phyloP scores from a whole-genome alignment of 2,888 invertebrate genomes.

The Flexamia atlantica region DNA sequence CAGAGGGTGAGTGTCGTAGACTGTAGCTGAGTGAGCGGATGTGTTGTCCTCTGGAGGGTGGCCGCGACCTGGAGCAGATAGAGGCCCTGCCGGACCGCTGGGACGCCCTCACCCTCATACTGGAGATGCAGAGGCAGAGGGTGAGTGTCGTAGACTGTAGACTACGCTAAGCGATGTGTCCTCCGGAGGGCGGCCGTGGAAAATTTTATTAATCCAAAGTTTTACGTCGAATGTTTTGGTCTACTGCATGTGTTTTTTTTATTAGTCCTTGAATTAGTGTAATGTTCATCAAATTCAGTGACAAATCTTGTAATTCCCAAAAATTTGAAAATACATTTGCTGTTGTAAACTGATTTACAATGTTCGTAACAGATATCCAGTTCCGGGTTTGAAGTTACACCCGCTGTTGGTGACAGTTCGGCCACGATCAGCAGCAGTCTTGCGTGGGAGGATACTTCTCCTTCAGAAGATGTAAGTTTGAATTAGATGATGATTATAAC shows the following conservation, averaged over 20 bases:
- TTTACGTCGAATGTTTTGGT: no score
- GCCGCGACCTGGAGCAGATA: constrained; percentile 73
- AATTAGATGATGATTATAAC: no score
- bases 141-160: constrained; percentile 75
- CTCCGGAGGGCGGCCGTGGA: no score
- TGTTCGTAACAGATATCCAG: constrained; percentile 77
- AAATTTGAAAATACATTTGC: no score
- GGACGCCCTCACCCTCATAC: constrained; percentile 85
- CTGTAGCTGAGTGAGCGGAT: constrained; percentile 78
- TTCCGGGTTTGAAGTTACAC: constrained; percentile 78
- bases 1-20: constrained; percentile 68
- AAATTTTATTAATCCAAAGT: no score
- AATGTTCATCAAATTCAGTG: no score
- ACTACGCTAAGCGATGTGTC: no score
- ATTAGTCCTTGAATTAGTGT: no score
- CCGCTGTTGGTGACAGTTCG: constrained; percentile 68
- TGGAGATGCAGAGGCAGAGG: constrained; percentile 85
- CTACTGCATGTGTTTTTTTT: no score
- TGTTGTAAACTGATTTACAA: no score
- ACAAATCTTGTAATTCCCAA: no score
- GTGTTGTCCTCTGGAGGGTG: constrained; percentile 65
- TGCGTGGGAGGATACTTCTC: constrained; percentile 67
- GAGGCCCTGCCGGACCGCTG: constrained; percentile 85
- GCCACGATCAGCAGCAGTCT: constrained; percentile 67
- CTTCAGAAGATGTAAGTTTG: constrained; percentile 62